phyloP scores from a whole-genome alignment of 2,888 invertebrate genomes.

The Polyploca ridens region DNA sequence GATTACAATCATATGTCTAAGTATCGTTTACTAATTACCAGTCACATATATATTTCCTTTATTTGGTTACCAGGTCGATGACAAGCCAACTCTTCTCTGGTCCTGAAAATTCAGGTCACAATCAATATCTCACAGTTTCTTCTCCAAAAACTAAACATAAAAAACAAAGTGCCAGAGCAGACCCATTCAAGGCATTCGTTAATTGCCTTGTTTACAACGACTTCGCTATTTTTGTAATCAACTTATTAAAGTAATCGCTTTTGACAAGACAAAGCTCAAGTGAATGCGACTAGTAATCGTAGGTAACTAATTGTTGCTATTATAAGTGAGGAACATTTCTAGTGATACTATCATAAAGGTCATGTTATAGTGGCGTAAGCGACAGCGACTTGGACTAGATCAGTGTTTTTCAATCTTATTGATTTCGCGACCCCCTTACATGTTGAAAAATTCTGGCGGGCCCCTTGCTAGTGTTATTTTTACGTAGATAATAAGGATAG shows the following conservation, averaged over 20 bases:
- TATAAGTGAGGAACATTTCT: background rate
- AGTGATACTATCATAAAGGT: constrained; percentile 11
- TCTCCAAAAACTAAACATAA: background rate
- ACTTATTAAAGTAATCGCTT: background rate
- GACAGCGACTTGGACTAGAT: background rate
- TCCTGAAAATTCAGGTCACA: too few species aligned
- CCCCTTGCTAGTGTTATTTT: too few species aligned
- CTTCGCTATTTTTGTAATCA: constrained; percentile 6
- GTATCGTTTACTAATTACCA: too few species aligned
- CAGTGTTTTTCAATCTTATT: too few species aligned
- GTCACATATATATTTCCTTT: too few species aligned
- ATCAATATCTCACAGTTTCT: too few species aligned
- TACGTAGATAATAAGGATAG: too few species aligned
- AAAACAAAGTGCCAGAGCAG: background rate
- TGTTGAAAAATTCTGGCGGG: too few species aligned
- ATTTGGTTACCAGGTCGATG: too few species aligned
- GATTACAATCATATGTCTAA: too few species aligned
- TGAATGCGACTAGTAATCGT: background rate
- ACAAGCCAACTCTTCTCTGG: too few species aligned
- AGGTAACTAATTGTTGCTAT: constrained; percentile 1
- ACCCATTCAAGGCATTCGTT: background rate
- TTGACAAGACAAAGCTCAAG: background rate
- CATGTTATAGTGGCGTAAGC: background rate
- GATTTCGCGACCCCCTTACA: too few species aligned
- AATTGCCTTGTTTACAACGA: constrained; percentile 11